These are phyloP conservation scores for Timema cristinae DNA, from an alignment of 2,888 invertebrate species.

Conservation along the genomic window DNA sequence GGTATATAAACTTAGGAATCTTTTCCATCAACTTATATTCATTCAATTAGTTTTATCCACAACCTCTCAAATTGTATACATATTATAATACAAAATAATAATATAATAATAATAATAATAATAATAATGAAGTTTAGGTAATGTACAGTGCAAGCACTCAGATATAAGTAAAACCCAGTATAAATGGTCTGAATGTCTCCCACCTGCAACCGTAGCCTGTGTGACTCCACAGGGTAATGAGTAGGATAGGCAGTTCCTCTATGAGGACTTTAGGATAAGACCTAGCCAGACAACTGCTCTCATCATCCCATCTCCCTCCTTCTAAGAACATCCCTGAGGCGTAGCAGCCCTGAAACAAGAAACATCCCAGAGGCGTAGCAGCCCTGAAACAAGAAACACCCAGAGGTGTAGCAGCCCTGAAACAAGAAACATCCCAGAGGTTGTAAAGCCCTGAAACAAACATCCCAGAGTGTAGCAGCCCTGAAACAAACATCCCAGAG, in stretches of 20 bases:
- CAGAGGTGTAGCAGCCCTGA: constrained; percentile 42
- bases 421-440: constrained; percentile 56
- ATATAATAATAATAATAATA: no score
- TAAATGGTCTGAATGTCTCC: constrained; percentile 17
- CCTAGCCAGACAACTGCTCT: constrained; percentile 62
- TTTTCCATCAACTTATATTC: no score
- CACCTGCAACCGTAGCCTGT: constrained; percentile 78
- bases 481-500: constrained; percentile 57
- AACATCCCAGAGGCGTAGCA: constrained; percentile 31
- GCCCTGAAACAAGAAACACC: constrained; percentile 42
- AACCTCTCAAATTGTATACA: no score
- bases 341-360: constrained; percentile 33
- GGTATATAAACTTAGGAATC: no score
- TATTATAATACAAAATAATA: no score
- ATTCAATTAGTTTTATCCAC: no score
- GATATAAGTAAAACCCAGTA: not conserved
- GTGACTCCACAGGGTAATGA: constrained; percentile 81
- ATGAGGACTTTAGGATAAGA: constrained; percentile 81
- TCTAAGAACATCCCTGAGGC: constrained; percentile 71
- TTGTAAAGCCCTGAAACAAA: constrained; percentile 46
- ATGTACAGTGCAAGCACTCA: not conserved
- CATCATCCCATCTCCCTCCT: constrained; percentile 80
- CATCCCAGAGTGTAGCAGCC: constrained; percentile 52
- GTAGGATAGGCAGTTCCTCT: constrained; percentile 79
- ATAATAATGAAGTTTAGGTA: no score